Evolutionary conservation across 2,888 invertebrate genomes (phyloP), one percentile per base, ranked within the genome.

Genomic region (Drosophila parthenogenetica): DNA sequence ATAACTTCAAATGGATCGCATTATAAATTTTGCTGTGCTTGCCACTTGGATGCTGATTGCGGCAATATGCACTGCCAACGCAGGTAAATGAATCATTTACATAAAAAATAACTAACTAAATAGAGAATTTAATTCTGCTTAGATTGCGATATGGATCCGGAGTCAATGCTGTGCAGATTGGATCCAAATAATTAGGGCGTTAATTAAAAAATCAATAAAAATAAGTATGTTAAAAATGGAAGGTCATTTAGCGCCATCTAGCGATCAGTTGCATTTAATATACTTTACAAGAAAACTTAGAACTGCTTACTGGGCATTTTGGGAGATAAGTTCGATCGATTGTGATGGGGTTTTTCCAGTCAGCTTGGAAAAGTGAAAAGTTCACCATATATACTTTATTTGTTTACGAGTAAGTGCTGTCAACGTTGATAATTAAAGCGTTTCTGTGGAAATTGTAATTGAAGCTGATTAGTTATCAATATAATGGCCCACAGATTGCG

Each of bases 101-200:
- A 2, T 14, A 46, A 8, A 29, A 25, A 8, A 5, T 14, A 29
- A 4, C 5, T 14, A 29, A 29, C 11, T 29, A 5, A 29, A 4
- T 16, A 3, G 8, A 10, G 1, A 7, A 29, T 3, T 11, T 17
- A 0, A 2, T 3, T 32, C 17, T 32, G 3, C 11, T 4, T 5
- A 48, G 48, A 84, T 67, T 82, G 87, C 49, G 22, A 75, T 16
- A 87, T 79, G 45, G 87, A 84, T 67, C 87, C 84, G 11, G 68
- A 75, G 48, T 57, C 85, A 29, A 83, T 71, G 80, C 49, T 81
- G 19, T 81, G 81, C 65, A 45, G 59, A 22, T 51, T 65, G 43
- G 54, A 66, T 43, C 66, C 59, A 1, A 51, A 78, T 50, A n/a
- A 49, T n/a, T 49, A 13, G 35, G 5, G 13, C 2, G 3, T n/a